These are phyloP conservation scores for Acanthacorydalis orientalis DNA, from an alignment of 2,888 invertebrate genomes.

Conservation along the genomic window DNA sequence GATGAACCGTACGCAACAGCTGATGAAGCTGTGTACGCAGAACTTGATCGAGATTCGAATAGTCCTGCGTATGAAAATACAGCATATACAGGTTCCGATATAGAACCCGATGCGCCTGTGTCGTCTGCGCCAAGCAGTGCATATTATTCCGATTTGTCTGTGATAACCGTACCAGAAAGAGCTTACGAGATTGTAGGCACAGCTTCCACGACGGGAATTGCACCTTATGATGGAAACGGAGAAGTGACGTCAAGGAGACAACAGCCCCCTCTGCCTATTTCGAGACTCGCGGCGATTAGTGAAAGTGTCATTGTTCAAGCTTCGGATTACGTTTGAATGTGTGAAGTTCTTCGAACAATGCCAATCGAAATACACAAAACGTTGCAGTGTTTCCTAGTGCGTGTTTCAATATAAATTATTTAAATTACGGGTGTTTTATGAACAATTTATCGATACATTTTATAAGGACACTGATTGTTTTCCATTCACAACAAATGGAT, in stretches of 20 bases:
- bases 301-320: conserved; percentile 37
- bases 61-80: conserved; percentile 55
- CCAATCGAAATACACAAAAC: too few relatives aligned
- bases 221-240: conserved; percentile 19
- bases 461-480: too few relatives aligned
- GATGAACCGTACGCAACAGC: conserved; percentile 41
- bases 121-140: conserved; percentile 56
- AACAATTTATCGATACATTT: too few relatives aligned
- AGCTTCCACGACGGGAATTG: conserved; percentile 30
- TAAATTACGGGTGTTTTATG: too few relatives aligned
- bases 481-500: too few relatives aligned
- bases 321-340: conserved; percentile 36
- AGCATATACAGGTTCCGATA: conserved; percentile 37
- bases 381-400: too few relatives aligned
- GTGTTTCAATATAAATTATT: too few relatives aligned
- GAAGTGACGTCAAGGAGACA: conserved; percentile 23
- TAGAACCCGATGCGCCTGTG: conserved; percentile 36
- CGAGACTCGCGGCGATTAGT: conserved; percentile 34
- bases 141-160: conserved; percentile 53
- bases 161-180: conserved; percentile 33
- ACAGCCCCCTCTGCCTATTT: conserved; percentile 28
- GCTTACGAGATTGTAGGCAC: conserved; percentile 43
- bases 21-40: conserved; percentile 52
- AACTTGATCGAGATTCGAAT: conserved; percentile 37
- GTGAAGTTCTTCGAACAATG: background rate